These are phyloP conservation scores for Conomelus anceps DNA, from an alignment of 2,888 invertebrate species.

Conservation along the genomic window DNA sequence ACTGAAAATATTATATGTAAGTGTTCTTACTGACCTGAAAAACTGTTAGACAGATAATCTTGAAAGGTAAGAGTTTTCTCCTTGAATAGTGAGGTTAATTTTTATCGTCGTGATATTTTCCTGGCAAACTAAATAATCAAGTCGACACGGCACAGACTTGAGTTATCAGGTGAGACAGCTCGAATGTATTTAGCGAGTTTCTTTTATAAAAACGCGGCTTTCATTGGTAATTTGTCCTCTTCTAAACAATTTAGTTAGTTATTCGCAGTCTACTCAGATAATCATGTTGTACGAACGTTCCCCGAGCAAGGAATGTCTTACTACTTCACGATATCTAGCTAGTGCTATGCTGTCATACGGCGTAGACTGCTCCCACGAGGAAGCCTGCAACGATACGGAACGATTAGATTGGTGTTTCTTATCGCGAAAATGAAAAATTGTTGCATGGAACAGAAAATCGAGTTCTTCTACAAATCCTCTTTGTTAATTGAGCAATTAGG, in stretches of 20 bases:
- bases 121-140: not conserved
- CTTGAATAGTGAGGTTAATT: not conserved
- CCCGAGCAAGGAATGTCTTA: not conserved
- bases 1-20: not conserved
- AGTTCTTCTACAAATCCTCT: too few species aligned
- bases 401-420: not conserved
- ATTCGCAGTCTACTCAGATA: not conserved
- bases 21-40: not conserved
- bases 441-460: too few species aligned
- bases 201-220: not conserved
- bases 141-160: not conserved
- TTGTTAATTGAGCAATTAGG: too few species aligned
- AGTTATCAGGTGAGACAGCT: too few species aligned
- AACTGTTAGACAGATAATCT: not conserved
- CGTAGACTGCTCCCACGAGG: not conserved
- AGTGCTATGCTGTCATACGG: not conserved
- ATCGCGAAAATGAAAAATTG: too few species aligned
- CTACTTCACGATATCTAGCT: too few species aligned
- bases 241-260: not conserved
- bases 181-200: not conserved
- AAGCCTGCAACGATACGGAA: not conserved
- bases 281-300: not conserved
- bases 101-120: not conserved
- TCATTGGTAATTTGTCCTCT: not conserved
- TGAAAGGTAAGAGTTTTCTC: not conserved